phyloP scores from a whole-genome alignment of 2,797 vertebrate genomes.

The Lindbergichthys nudifrons region DNA sequence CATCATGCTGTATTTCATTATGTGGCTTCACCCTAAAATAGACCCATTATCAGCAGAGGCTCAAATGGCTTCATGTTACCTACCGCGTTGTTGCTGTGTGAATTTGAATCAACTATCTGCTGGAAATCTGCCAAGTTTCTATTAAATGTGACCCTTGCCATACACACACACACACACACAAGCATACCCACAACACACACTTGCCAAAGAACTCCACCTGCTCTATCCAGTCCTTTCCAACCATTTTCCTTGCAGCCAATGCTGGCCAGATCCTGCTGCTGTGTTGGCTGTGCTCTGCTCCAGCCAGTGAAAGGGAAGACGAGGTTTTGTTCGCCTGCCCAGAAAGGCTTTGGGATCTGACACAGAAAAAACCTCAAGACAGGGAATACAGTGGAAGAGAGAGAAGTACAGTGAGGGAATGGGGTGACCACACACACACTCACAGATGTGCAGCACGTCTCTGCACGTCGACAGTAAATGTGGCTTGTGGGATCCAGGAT shows the following conservation, averaged over 20 bases:
- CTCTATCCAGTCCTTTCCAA: constrained; percentile 63
- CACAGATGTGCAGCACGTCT: constrained; percentile 40
- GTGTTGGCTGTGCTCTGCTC: constrained; percentile 47
- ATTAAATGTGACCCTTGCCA: constrained; percentile 32
- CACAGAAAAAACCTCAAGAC: constrained; percentile 52
- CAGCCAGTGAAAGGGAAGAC: constrained; percentile 56
- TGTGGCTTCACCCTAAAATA: constrained; percentile 55
- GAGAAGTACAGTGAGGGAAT: constrained; percentile 37
- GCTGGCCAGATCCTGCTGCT: constrained; percentile 61
- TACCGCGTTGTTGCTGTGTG: constrained; percentile 59
- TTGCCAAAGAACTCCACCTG: constrained; percentile 71
- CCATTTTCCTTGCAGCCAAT: constrained; percentile 46
- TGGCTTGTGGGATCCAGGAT: constrained; percentile 28
- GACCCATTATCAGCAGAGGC: constrained; percentile 48
- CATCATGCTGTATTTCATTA: constrained; percentile 55
- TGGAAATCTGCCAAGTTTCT: constrained; percentile 52
- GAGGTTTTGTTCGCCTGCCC: constrained; percentile 60
- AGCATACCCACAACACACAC: constrained; percentile 22
- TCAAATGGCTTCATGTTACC: constrained; percentile 55
- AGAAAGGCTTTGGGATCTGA: constrained; percentile 59
- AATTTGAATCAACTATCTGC: constrained; percentile 55
- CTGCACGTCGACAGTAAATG: constrained; percentile 3
- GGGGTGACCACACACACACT: constrained; percentile 51
- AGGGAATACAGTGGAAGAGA: constrained; percentile 32
- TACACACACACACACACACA: constrained; percentile 21